A percentile compares a stretch with the other conserved stretches of the same genome.
Evolutionary conservation across 1,140 invertebrate species (phyloP).

Genomic region (Brachionus koreanus): DNA sequence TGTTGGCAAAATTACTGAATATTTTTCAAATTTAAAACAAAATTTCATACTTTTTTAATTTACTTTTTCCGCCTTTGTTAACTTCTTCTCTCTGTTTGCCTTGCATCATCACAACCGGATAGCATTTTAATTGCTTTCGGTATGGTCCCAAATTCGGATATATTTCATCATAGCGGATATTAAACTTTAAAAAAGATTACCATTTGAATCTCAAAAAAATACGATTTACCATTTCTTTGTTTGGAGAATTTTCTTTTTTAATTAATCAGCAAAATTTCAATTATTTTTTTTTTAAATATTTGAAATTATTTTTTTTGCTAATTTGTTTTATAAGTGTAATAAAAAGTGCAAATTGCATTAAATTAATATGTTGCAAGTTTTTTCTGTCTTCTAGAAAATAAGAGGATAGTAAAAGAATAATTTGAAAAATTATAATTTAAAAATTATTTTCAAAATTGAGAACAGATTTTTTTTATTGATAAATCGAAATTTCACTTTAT

Average conservation of each 20-base stretch:
- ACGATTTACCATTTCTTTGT: background rate
- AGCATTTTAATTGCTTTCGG: conserved; percentile 38
- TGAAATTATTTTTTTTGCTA: no score
- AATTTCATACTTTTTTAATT: background rate
- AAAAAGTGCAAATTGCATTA: background rate
- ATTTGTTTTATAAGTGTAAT: background rate
- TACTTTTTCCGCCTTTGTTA: conserved; percentile 44
- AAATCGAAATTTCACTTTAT: no score
- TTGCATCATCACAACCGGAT: conserved; percentile 16
- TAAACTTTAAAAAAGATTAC: background rate
- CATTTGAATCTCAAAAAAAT: background rate
- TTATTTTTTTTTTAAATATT: background rate
- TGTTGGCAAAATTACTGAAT: conserved; percentile 13
- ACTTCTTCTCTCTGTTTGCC: conserved; percentile 40
- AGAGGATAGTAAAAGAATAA: no score
- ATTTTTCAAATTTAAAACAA: background rate
- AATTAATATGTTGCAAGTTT: background rate
- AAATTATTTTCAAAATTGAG: no score
- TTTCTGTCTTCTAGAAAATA: background rate
- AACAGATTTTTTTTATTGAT: no score
- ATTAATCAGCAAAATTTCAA: conserved; percentile 35
- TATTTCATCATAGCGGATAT: background rate
- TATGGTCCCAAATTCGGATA: conserved; percentile 4
- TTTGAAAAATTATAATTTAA: no score
- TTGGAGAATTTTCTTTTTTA: background rate